A percentile compares a stretch with the other conserved stretches of the same genome.
Conservation (phyloP, 2,113 vertebrate species). For the Pygoscelis adeliae region DNA sequence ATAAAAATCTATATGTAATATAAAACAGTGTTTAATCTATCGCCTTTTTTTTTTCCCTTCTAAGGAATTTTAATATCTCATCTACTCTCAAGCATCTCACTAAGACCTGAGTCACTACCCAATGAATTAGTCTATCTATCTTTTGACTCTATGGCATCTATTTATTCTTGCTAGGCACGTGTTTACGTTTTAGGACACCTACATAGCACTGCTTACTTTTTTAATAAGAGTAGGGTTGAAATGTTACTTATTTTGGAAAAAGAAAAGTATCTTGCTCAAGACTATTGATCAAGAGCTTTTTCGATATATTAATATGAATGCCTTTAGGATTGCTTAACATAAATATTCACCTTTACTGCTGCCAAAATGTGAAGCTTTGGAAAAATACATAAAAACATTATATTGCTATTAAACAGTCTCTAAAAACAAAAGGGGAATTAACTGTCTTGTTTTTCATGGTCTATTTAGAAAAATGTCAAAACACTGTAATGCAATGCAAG, state of each 20-base stretch:
- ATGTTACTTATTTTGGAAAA: background rate
- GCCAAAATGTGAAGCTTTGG: background rate
- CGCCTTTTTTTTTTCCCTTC: background rate
- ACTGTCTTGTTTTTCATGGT: background rate
- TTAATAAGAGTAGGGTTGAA: background rate
- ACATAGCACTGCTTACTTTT: background rate
- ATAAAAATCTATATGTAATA: background rate
- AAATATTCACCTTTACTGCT: background rate
- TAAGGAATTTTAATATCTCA: background rate
- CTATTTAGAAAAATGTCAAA: background rate
- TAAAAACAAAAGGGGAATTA: background rate
- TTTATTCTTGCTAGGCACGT: background rate
- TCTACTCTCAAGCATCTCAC: background rate
- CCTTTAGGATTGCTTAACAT: background rate
- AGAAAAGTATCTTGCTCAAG: background rate
- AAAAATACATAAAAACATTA: background rate
- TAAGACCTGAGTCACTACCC: background rate
- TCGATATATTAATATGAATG: background rate
- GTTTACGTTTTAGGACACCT: background rate
- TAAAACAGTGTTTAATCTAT: background rate
- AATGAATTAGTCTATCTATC: background rate
- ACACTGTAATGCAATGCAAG: background rate
- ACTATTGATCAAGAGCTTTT: background rate
- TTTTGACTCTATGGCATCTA: background rate
- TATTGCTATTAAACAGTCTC: background rate